Conservation (phyloP, 1,140 invertebrate species). For the Drosophila leontia region DNA sequence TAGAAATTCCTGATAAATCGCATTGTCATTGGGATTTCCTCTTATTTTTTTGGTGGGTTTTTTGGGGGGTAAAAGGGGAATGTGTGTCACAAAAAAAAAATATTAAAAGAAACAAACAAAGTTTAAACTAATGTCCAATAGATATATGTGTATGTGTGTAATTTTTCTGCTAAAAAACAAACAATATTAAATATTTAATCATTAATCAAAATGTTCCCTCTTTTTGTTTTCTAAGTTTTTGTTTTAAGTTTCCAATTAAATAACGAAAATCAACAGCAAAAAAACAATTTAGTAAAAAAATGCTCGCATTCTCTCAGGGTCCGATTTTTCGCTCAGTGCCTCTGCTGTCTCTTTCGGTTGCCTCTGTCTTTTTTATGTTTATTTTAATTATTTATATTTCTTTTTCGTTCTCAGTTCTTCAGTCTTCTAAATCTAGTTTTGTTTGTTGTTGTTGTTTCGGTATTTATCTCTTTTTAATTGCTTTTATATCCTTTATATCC, state of each 20-base stretch:
- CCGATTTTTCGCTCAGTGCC: conserved; percentile 9
- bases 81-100: conserved; percentile 12
- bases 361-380: conserved; percentile 27
- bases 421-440: conserved; percentile 83
- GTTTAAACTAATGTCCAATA: conserved; percentile 61
- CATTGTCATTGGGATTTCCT: conserved; percentile 32
- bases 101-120: conserved; percentile 38
- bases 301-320: conserved; percentile 23
- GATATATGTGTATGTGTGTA: conserved; percentile 24
- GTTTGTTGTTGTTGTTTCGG: conserved; percentile 67
- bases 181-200: conserved; percentile 71
- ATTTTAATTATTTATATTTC: conserved; percentile 5
- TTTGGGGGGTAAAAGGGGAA: neutral
- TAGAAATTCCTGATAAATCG: neutral
- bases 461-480: conserved; percentile 57
- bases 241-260: conserved; percentile 53
- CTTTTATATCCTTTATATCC: conserved; percentile 11
- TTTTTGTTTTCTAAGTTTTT: conserved; percentile 39
- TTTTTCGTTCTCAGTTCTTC: conserved; percentile 74
- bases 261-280: conserved; percentile 82
- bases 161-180: conserved; percentile 79
- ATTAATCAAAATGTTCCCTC: conserved; percentile 64
- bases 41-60: conserved; percentile 6
- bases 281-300: conserved; percentile 65
- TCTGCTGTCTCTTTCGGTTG: conserved; percentile 18